Percentiles rank a stretch among this genome's conserved stretches.
phyloP scores from a whole-genome alignment of 2,797 vertebrate species.

The Sarcoramphus papa region DNA sequence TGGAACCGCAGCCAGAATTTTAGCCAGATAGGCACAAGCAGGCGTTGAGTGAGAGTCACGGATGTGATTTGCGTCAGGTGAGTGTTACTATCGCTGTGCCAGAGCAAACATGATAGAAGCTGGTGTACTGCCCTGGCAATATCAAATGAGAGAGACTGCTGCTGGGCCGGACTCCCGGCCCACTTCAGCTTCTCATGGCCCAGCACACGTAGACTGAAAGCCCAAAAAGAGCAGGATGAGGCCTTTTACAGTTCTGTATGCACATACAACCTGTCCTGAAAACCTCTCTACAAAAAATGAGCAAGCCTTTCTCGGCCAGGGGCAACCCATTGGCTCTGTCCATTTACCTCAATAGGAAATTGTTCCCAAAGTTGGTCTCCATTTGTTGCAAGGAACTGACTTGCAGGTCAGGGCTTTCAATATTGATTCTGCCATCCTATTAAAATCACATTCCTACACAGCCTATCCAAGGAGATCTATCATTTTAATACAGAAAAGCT shows the following conservation, averaged over 20 bases:
- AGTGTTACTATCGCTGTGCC: neutral
- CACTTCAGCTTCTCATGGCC: neutral
- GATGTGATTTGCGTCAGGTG: neutral
- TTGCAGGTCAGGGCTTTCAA: neutral
- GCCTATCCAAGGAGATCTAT: neutral
- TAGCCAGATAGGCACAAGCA: neutral
- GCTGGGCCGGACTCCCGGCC: neutral
- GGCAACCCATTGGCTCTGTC: neutral
- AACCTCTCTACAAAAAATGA: neutral
- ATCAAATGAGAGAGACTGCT: neutral
- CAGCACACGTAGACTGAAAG: neutral
- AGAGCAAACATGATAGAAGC: neutral
- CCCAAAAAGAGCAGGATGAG: neutral
- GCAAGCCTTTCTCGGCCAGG: neutral
- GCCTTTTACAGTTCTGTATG: neutral
- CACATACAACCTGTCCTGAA: neutral
- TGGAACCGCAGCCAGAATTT: neutral
- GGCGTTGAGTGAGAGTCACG: rapidly evolving
- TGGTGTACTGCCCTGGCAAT: neutral
- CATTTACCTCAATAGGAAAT: neutral
- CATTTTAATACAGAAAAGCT: neutral
- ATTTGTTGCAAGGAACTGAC: neutral
- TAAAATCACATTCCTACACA: neutral
- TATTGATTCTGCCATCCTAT: neutral
- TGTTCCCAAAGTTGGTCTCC: neutral